Conservation (phyloP, 37 sponge, comb jelly and placozoan species). For the Aphrocallistes beatrix region DNA sequence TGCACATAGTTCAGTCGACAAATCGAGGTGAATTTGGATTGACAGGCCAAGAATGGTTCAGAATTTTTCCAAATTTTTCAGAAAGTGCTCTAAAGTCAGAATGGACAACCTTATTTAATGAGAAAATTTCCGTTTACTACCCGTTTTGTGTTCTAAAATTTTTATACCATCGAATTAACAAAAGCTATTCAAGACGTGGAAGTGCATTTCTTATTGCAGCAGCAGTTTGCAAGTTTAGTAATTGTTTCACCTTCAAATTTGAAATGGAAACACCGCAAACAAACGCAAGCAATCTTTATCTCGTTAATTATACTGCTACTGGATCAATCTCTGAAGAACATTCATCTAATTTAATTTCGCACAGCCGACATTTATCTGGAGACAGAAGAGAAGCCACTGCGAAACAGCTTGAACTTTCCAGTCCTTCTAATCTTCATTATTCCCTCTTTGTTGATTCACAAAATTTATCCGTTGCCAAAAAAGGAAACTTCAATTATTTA, state of each 20-base stretch:
- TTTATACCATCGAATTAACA: background rate
- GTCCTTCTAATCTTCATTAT: conserved; percentile 11
- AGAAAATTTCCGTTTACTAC: too few relatives aligned
- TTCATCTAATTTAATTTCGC: background rate
- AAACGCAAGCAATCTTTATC: background rate
- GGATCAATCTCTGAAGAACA: background rate
- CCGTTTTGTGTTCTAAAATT: background rate
- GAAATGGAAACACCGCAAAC: background rate
- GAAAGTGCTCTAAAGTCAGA: too few relatives aligned
- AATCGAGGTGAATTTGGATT: too few relatives aligned
- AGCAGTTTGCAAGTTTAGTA: background rate
- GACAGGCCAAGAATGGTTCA: too few relatives aligned
- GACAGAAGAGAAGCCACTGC: background rate
- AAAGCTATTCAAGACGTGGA: background rate
- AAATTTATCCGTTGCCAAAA: background rate
- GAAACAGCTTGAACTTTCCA: background rate
- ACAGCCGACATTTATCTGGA: background rate
- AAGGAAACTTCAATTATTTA: background rate
- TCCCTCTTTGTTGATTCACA: background rate
- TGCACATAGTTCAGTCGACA: too few relatives aligned
- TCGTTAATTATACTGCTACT: background rate
- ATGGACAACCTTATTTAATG: too few relatives aligned
- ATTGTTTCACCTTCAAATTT: background rate
- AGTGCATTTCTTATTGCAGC: background rate
- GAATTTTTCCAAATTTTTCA: too few relatives aligned